These are phyloP conservation scores for Lutraria lutraria DNA, from an alignment of 2,888 invertebrate species.

Conservation along the genomic window DNA sequence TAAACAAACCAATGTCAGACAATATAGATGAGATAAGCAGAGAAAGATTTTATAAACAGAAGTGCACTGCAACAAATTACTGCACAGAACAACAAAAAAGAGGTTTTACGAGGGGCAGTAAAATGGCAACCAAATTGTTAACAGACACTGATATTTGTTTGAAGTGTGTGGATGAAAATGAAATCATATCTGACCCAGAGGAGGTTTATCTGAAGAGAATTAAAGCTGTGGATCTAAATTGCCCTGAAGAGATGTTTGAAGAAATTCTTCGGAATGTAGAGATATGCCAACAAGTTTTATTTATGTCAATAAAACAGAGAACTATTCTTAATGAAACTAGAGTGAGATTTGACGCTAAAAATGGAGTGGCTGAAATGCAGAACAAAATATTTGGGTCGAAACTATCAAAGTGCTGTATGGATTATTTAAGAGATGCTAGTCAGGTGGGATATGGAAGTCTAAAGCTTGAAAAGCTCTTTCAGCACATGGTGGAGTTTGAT, in stretches of 20 bases:
- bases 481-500: conserved; percentile 69
- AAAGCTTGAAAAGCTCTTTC: conserved; percentile 55
- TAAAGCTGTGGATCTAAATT: conserved; percentile 22
- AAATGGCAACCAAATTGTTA: conserved; percentile 34
- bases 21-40: too few relatives aligned
- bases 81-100: too few relatives aligned
- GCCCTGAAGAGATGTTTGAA: conserved; percentile 47
- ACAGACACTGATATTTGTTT: conserved; percentile 57
- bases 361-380: conserved; percentile 61
- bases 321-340: conserved; percentile 59
- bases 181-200: conserved; percentile 63
- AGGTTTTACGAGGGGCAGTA: neutral
- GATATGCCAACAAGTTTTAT: conserved; percentile 55
- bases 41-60: too few relatives aligned
- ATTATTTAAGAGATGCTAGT: conserved; percentile 56
- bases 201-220: conserved; percentile 52
- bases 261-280: conserved; percentile 61
- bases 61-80: too few relatives aligned
- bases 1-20: neutral
- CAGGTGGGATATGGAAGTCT: conserved; percentile 52
- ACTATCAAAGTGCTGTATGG: conserved; percentile 55
- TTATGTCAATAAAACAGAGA: conserved; percentile 54
- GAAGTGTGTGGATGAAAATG: conserved; percentile 64
- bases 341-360: conserved; percentile 62
- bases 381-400: conserved; percentile 49